Percentiles rank a stretch among this genome's conserved stretches.
Evolutionary conservation across 2,797 vertebrate genomes (phyloP).

Genomic region (Amniataba percoides): DNA sequence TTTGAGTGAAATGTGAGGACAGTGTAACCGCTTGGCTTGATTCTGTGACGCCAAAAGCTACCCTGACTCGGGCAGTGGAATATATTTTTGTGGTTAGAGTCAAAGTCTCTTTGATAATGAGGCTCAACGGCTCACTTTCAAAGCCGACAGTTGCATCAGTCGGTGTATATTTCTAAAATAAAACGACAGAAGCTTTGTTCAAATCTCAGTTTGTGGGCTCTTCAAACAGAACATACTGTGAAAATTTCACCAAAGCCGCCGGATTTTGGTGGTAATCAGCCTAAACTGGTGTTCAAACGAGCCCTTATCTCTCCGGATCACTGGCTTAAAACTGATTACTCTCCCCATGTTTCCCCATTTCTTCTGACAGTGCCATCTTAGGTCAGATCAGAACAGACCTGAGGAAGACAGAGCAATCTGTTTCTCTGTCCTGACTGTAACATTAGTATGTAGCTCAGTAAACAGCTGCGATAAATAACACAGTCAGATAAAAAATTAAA

Average conservation of each 20-base stretch:
- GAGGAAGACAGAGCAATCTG: not conserved
- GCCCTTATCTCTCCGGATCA: slow-evolving; percentile 6
- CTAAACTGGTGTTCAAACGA: slow-evolving; percentile 5
- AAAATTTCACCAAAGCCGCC: not conserved
- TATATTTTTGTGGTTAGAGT: not conserved
- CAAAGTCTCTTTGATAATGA: not conserved
- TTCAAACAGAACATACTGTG: not conserved
- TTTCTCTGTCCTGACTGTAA: not conserved
- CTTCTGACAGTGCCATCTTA: not conserved
- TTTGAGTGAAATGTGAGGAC: not conserved
- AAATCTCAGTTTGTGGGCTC: not conserved
- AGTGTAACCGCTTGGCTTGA: not conserved
- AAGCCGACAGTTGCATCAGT: no score
- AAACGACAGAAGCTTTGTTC: not conserved
- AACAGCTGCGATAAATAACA: not conserved
- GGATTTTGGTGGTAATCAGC: slow-evolving; percentile 1
- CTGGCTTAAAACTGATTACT: slow-evolving; percentile 16
- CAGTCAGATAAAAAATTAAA: not conserved
- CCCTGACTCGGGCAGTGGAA: not conserved
- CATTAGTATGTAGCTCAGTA: not conserved
- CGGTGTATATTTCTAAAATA: not conserved
- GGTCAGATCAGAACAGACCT: not conserved
- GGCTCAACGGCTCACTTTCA: no score
- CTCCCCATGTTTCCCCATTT: not conserved
- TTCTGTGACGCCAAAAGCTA: not conserved